Evolutionary conservation across 2,888 invertebrate genomes (phyloP).

Genomic region (Phalangium opilio): DNA sequence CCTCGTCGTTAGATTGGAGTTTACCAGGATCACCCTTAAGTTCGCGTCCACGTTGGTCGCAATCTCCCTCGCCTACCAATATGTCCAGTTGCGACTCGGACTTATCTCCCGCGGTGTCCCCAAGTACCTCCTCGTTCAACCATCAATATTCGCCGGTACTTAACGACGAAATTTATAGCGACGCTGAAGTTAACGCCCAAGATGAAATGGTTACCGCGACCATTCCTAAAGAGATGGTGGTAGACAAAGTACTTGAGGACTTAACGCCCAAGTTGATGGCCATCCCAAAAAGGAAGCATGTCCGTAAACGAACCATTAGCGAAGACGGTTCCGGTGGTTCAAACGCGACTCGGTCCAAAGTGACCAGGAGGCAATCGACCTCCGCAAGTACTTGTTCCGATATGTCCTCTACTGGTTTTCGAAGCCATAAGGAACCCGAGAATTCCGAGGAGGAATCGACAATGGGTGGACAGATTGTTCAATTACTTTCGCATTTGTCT

Average conservation of each 20-base stretch:
- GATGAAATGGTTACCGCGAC: not conserved
- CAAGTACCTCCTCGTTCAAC: not conserved
- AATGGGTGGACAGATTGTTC: constrained; percentile 8
- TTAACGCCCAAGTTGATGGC: not conserved
- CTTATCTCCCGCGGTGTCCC: not conserved
- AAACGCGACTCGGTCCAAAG: not conserved
- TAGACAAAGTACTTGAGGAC: not conserved
- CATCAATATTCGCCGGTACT: not conserved
- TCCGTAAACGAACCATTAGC: not conserved
- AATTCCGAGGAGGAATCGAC: not conserved
- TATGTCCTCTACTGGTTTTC: not conserved
- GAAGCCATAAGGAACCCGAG: not conserved
- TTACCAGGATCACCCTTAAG: constrained; percentile 2
- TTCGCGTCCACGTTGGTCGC: constrained; percentile 2
- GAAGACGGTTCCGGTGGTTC: not conserved
- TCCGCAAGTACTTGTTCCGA: not conserved
- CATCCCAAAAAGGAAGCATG: too few species aligned
- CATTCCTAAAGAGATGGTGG: not conserved
- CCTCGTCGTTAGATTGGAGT: not conserved
- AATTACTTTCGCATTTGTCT: constrained; percentile 24
- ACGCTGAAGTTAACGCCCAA: not conserved
- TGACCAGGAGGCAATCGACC: not conserved
- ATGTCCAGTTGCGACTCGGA: not conserved
- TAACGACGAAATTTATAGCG: not conserved
- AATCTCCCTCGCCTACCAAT: not conserved